Percentiles rank a stretch among this genome's conserved stretches.
phyloP scores from a whole-genome alignment of 1,140 invertebrate genomes.

The Pristionchus pacificus region DNA sequence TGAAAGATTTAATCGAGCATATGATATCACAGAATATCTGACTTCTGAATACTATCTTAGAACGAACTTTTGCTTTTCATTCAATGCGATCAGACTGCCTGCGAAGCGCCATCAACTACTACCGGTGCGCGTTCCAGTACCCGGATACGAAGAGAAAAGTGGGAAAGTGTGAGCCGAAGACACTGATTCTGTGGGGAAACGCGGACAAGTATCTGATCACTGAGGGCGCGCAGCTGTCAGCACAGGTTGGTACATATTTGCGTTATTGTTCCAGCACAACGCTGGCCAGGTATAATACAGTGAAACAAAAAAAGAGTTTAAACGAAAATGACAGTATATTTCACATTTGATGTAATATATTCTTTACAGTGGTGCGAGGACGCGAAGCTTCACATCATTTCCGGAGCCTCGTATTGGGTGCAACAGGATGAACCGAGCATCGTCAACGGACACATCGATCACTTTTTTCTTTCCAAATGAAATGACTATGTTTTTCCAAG shows the following conservation, averaged over 20 bases:
- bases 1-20: no score
- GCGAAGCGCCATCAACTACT: constrained; percentile 76
- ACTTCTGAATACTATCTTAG: no score
- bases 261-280: no score
- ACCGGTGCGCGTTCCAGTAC: constrained; percentile 63
- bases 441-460: constrained; percentile 67
- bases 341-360: no score
- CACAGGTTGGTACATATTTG: constrained; percentile 65
- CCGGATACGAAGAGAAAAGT: neutral
- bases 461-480: no score
- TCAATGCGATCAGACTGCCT: constrained; percentile 71
- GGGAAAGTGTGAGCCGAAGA: no score
- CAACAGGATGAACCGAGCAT: constrained; percentile 71
- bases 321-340: no score
- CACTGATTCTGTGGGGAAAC: constrained; percentile 67
- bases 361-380: constrained; percentile 60
- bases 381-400: constrained; percentile 68
- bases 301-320: no score
- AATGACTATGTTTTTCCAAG: no score
- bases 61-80: no score
- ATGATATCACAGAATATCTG: no score
- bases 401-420: constrained; percentile 69
- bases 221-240: constrained; percentile 67
- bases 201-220: constrained; percentile 67
- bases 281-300: no score